Evolutionary conservation across 2,797 vertebrate species (phyloP).

Genomic region (Sebastes minor): DNA sequence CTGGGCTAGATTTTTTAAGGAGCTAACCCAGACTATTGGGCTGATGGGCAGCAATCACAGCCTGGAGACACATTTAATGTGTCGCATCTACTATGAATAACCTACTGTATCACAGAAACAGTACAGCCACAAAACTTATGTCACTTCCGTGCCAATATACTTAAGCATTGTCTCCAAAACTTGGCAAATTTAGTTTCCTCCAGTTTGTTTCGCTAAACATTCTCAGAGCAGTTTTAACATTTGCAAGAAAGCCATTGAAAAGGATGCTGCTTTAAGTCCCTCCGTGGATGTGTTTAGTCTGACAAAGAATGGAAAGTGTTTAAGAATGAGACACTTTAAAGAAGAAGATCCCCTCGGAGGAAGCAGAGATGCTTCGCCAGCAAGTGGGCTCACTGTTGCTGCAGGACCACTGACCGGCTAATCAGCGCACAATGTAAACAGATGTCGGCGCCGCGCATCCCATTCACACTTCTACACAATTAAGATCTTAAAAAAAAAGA

Average conservation of each 20-base stretch:
- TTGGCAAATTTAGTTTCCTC: conserved; percentile 37
- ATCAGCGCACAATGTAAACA: conserved; percentile 80
- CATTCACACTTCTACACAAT: conserved; percentile 79
- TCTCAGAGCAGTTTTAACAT: conserved; percentile 45
- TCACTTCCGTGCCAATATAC: conserved; percentile 35
- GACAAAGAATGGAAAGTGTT: conserved; percentile 59
- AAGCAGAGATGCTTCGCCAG: conserved; percentile 60
- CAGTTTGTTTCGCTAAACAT: conserved; percentile 32
- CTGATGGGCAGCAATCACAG: conserved; percentile 40
- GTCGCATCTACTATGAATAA: conserved; percentile 15
- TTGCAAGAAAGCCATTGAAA: conserved; percentile 55
- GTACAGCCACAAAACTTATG: conserved; percentile 20
- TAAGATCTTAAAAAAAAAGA: conserved; percentile 70
- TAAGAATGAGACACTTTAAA: conserved; percentile 70
- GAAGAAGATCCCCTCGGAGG: conserved; percentile 55
- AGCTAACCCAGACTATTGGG: conserved; percentile 40
- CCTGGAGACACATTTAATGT: conserved; percentile 21
- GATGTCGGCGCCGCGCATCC: conserved; percentile 60
- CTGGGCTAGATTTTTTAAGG: conserved; percentile 58
- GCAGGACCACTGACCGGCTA: conserved; percentile 78
- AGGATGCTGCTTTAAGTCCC: conserved; percentile 62
- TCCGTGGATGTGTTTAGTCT: conserved; percentile 56
- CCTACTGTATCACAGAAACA: conserved; percentile 9
- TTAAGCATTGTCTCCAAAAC: conserved; percentile 39
- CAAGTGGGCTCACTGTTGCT: conserved; percentile 74